Base-by-base conservation (phyloP, 1,140 invertebrate genomes). In the Pinna nobilis region DNA sequence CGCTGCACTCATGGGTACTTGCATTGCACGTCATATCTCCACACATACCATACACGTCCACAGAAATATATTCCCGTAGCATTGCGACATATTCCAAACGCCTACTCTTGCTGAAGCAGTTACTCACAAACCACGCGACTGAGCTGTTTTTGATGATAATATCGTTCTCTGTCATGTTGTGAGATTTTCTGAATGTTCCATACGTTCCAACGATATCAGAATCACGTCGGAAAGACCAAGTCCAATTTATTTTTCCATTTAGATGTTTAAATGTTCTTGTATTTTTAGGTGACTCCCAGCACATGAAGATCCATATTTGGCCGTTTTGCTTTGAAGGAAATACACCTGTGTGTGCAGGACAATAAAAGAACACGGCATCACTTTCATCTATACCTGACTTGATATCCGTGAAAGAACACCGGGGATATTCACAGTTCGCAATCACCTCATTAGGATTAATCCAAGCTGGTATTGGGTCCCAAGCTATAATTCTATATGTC, bases 171-270 rank as follows among this genome's bases (percentile, higher is more conserved):
- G 11, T 2, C 9, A 25, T 0, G 11, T 28, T 23, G 6, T 51
- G 60, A 25, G 39, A 25, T 9, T 33, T 33, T 15, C 47, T 39
- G 6, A 78, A 20, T 9, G 50, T 33, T 0, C 71, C 71, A 50
- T 80, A 82, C 0, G 68, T 69, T 50, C 65, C 65, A 30, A 41
- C 74, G n/a, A 78, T 59, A 20, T 84, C 84, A 11, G 93, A 91
- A 74, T 94, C 92, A n/a, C 83, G 90, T 87, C 92, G 90, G 78
- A 94, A 95, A 1, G 91, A 92, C 93, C 94, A 94, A 1, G 94
- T 94, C 93, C 93, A 94, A 83, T 94, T 94, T 79, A 94, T 94
- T 28, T 78, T 47, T n/a, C 37, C 35, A 3, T 41, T 32, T 23
- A 33, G 44, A 9, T n/a, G 18, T 2, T 32, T 32, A 28, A 44